phyloP scores from a whole-genome alignment of 2,113 vertebrate species.

The Hippocampus zosterae region DNA sequence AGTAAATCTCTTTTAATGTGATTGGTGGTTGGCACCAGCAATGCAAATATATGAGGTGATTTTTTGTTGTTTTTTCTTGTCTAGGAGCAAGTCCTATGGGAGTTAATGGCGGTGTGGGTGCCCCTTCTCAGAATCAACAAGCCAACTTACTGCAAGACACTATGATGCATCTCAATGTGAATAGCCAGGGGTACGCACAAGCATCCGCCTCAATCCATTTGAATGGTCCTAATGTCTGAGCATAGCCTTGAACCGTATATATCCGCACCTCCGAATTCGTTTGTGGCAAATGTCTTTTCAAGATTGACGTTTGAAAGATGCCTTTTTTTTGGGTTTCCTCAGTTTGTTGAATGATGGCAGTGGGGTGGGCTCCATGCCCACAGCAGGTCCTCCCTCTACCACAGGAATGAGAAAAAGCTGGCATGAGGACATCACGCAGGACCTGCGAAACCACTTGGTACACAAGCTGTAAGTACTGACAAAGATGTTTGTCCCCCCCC shows the following conservation, averaged over 20 bases:
- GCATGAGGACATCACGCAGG: slow-evolving; percentile 95
- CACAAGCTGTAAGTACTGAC: slow-evolving; percentile 87
- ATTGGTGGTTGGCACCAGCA: background rate
- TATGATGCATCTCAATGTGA: slow-evolving; percentile 91
- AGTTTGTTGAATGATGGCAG: slow-evolving; percentile 85
- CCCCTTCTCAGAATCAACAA: slow-evolving; percentile 74
- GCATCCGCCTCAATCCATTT: background rate
- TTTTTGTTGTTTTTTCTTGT: background rate
- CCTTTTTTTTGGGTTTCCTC: slow-evolving; percentile 6
- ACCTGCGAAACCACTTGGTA: slow-evolving; percentile 92
- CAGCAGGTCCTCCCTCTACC: slow-evolving; percentile 83
- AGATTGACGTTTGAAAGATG: slow-evolving; percentile 15
- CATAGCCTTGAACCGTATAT: background rate
- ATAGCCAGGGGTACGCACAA: slow-evolving; percentile 82
- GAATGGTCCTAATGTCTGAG: background rate
- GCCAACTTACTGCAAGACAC: slow-evolving; percentile 84
- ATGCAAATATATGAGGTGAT: background rate
- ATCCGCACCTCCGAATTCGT: background rate
- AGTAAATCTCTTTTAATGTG: background rate
- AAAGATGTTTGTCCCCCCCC: background rate
- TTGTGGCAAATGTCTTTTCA: background rate
- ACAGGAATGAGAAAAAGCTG: slow-evolving; percentile 90
- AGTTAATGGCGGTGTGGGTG: slow-evolving; percentile 89
- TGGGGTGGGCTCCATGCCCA: slow-evolving; percentile 84
- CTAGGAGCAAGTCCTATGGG: slow-evolving; percentile 86